Evolutionary conservation across 35 echinoderm and acorn worm species (phyloP), one percentile per base, ranked within the genome.

Genomic region (Stichopus chloronotus): DNA sequence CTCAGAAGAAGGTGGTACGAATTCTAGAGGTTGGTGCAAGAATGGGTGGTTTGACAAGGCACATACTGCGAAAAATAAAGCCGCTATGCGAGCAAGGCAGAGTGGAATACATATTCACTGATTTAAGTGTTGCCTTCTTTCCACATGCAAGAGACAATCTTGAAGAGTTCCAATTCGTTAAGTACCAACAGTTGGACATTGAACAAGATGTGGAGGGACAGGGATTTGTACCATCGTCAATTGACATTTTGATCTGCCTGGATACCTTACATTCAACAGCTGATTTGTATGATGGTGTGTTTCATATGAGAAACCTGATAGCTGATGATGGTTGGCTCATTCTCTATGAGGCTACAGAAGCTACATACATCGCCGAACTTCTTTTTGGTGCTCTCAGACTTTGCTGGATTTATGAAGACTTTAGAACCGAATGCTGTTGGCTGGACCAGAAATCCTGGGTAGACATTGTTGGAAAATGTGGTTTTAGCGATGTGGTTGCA

Each of bases 21-120:
- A 79, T 98, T 55, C 87, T 98, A 43, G 97, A 98, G 78, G 87
- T 98, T 56, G 97, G 97, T 55, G 97, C 93, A 68, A 86, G 97
- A 52, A 98, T 96, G 90, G 97, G 97, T n/a, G 97, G 97, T 78
- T 69, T 98, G 55, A 94, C 97, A 9, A 91, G 87, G 53, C 93
- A 96, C 93, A 95, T 98, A 58, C 72, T 96, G 53, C 58, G 93
- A 81, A 92, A 69, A 58, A 81, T 98, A 4, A 96, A 96, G n/a
- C 91, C 94, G 17, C 57, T 93, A 9, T 94, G 95, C 53, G 59
- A 87, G 60, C 91, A 96, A 79, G 91, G 86, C n/a, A 91, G 89
- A 60, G 91, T 98, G n/a, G 97, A 98, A 65, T 98, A 98, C 78
- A 84, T 98, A 17, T 98, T 98, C 92, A 98, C 97, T 16, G 97